Percentiles rank a stretch among this genome's conserved stretches.
Conservation (phyloP, 2,797 vertebrate genomes). For the Rhinichthys osculus region DNA sequence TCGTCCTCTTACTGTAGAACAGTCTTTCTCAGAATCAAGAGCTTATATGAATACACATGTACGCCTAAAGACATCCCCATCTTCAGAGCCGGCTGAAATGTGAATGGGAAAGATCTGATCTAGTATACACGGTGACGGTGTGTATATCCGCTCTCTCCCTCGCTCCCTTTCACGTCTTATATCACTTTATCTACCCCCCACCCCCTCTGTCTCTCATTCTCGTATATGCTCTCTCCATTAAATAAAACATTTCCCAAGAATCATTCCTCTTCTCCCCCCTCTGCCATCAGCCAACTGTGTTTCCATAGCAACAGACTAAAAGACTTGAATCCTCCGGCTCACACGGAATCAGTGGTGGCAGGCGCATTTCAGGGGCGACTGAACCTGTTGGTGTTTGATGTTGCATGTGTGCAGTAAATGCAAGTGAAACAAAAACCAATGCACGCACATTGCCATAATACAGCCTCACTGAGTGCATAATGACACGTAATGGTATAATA, state of each 20-base stretch:
- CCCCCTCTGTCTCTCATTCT: conserved; percentile 32
- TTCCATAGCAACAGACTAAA: conserved; percentile 61
- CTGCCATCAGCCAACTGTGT: conserved; percentile 43
- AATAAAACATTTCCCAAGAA: conserved; percentile 47
- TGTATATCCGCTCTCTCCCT: conserved; percentile 12
- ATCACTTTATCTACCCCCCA: conserved; percentile 62
- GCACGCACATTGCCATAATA: not conserved
- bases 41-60: conserved; percentile 27
- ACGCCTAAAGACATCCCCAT: conserved; percentile 31
- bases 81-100: conserved; percentile 17
- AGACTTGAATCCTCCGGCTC: conserved; percentile 50
- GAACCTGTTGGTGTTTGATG: conserved; percentile 49
- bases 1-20: conserved; percentile 19
- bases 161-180: not conserved
- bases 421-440: conserved; percentile 12
- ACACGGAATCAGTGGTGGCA: conserved; percentile 50
- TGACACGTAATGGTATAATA: conserved; percentile 8
- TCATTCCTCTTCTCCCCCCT: conserved; percentile 43
- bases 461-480: not conserved
- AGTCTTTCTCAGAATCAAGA: conserved; percentile 36
- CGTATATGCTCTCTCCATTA: conserved; percentile 24
- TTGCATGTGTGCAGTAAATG: conserved; percentile 23
- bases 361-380: conserved; percentile 49
- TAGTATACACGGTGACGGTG: conserved; percentile 10
- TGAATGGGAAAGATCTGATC: conserved; percentile 37